phyloP scores from a whole-genome alignment of 2,113 vertebrate genomes.

The Fulmarus glacialis region DNA sequence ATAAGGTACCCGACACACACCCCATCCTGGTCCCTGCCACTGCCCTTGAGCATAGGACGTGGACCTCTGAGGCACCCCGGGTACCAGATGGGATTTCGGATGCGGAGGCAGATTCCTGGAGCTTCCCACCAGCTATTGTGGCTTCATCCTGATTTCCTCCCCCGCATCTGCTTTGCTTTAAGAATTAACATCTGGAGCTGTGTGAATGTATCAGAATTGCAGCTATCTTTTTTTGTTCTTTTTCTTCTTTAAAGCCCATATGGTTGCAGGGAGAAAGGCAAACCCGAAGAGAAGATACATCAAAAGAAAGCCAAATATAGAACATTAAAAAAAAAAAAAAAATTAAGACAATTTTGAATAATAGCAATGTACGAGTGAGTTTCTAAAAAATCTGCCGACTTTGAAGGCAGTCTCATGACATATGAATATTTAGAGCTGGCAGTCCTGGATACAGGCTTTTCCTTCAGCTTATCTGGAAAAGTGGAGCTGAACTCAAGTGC shows the following conservation, averaged over 20 bases:
- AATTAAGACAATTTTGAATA: conserved; percentile 24
- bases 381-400: background rate
- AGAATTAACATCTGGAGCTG: background rate
- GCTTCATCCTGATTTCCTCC: background rate
- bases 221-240: background rate
- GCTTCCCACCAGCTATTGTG: background rate
- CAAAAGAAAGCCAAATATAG: conserved; percentile 43
- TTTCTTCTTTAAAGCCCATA: background rate
- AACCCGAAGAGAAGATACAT: background rate
- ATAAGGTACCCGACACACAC: fast-evolving
- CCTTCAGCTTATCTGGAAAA: background rate
- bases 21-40: background rate
- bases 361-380: background rate
- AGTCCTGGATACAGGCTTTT: background rate
- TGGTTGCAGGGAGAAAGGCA: conserved; percentile 9
- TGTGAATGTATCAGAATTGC: background rate
- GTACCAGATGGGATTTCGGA: background rate
- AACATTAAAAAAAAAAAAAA: background rate
- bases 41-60: fast-evolving
- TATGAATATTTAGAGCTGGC: conserved; percentile 36
- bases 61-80: fast-evolving
- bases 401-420: conserved; percentile 1
- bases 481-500: background rate
- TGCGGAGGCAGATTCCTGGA: background rate
- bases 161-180: background rate